These are phyloP conservation scores for Trichomycterus rosablanca DNA, from an alignment of 2,113 vertebrate species.

Conservation along the genomic window DNA sequence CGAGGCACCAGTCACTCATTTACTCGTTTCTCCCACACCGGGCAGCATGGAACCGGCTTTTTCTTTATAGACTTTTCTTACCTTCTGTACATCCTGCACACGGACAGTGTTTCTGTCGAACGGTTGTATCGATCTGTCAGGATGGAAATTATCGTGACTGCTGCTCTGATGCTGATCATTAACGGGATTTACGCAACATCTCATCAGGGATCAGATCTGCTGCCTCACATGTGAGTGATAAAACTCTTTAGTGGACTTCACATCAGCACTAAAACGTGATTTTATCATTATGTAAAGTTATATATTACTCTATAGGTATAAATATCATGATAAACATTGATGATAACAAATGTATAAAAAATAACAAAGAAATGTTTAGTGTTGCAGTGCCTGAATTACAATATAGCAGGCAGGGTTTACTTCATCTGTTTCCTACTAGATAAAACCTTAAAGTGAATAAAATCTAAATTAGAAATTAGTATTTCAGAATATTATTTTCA, in stretches of 20 bases:
- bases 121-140: slow-evolving; percentile 14
- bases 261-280: no score
- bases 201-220: slow-evolving; percentile 60
- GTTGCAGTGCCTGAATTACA: no score
- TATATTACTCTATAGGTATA: no score
- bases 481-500: no score
- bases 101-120: neutral
- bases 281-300: no score
- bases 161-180: slow-evolving; percentile 54
- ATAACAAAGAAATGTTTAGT: neutral
- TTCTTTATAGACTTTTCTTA: neutral
- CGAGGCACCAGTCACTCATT: neutral
- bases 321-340: neutral
- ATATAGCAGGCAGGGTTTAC: no score
- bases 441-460: no score
- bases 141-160: slow-evolving; percentile 52
- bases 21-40: neutral
- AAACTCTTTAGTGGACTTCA: neutral
- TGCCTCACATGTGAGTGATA: slow-evolving; percentile 81
- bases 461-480: no score
- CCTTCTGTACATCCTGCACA: neutral
- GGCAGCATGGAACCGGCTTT: slow-evolving; percentile 1
- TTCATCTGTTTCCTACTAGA: no score
- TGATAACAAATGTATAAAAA: neutral
- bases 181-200: slow-evolving; percentile 45